phyloP scores from a whole-genome alignment of 2,113 vertebrate species.

The Picathartes gymnocephalus region DNA sequence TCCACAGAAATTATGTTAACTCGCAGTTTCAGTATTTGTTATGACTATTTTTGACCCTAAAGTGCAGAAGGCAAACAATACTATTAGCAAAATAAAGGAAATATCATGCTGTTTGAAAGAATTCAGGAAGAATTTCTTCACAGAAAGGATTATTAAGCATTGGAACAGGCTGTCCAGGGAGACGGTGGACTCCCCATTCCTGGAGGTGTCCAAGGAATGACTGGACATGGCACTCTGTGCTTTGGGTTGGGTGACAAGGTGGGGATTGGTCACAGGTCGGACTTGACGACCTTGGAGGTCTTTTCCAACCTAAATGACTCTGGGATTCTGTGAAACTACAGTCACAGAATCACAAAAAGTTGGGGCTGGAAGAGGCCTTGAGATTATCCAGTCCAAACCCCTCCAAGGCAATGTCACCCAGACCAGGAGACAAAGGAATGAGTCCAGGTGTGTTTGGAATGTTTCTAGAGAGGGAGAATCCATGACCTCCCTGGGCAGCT shows the following conservation, averaged over 20 bases:
- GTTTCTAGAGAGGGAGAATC: neutral
- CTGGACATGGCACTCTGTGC: neutral
- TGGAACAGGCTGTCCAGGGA: neutral
- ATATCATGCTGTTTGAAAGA: fast-evolving
- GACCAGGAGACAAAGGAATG: fast-evolving
- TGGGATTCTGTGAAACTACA: neutral
- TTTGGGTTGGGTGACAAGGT: neutral
- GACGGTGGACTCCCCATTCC: neutral
- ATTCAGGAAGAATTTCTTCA: neutral
- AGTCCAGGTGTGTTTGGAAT: neutral
- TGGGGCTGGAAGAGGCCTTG: neutral
- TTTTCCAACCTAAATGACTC: neutral
- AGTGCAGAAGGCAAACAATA: neutral
- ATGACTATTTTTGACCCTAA: neutral
- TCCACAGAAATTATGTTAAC: neutral
- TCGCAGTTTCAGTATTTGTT: neutral
- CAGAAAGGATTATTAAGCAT: neutral
- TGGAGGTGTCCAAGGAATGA: neutral
- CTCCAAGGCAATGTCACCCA: neutral
- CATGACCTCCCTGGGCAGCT: neutral
- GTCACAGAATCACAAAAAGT: neutral
- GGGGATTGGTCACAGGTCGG: neutral
- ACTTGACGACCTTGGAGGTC: neutral
- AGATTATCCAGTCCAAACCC: too few species aligned
- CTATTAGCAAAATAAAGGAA: neutral